Evolutionary conservation across 2,797 vertebrate genomes (phyloP).

Genomic region (Lindbergichthys nudifrons): DNA sequence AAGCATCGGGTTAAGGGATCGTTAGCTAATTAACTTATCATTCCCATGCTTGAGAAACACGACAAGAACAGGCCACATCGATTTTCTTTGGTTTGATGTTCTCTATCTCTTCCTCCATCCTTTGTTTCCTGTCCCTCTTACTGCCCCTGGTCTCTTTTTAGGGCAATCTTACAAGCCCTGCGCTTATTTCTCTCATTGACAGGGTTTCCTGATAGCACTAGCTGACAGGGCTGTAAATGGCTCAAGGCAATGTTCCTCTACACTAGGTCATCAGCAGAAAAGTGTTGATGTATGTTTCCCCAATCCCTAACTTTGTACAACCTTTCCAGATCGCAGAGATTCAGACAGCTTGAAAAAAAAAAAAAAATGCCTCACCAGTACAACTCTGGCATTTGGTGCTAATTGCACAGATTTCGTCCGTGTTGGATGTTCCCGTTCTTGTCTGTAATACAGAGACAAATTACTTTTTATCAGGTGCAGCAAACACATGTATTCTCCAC

Average conservation of each 20-base stretch:
- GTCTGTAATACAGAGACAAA: slow-evolving; percentile 29
- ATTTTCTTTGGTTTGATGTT: slow-evolving; percentile 76
- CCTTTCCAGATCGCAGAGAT: slow-evolving; percentile 24
- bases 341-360: slow-evolving; percentile 23
- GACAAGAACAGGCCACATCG: slow-evolving; percentile 71
- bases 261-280: slow-evolving; percentile 38
- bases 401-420: slow-evolving; percentile 44
- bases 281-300: slow-evolving; percentile 39
- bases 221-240: slow-evolving; percentile 44
- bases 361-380: slow-evolving; percentile 26
- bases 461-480: slow-evolving; percentile 21
- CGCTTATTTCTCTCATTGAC: slow-evolving; percentile 45
- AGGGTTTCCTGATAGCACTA: slow-evolving; percentile 36
- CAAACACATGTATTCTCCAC: background rate
- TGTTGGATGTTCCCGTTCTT: slow-evolving; percentile 27
- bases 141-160: slow-evolving; percentile 24
- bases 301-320: slow-evolving; percentile 35
- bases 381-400: slow-evolving; percentile 27
- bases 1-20: slow-evolving; percentile 66
- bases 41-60: slow-evolving; percentile 71
- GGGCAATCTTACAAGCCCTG: slow-evolving; percentile 43
- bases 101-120: slow-evolving; percentile 48
- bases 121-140: slow-evolving; percentile 38
- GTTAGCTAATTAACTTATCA: slow-evolving; percentile 82
- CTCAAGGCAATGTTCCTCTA: slow-evolving; percentile 46